These are phyloP conservation scores for Brachyptera risi DNA, from an alignment of 2,888 invertebrate species.

Conservation along the genomic window DNA sequence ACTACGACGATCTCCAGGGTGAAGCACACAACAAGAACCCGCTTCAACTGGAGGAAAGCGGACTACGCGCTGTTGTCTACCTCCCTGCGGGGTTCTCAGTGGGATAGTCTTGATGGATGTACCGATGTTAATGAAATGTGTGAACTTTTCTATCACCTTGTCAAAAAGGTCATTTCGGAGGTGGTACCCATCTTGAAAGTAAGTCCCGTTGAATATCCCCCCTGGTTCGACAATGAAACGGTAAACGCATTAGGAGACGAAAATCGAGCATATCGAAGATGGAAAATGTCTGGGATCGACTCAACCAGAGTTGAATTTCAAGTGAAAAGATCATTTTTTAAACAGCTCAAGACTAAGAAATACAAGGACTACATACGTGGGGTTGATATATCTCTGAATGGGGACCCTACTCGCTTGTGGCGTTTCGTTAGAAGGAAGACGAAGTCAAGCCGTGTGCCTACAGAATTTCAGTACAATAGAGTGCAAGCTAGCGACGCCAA, in stretches of 20 bases:
- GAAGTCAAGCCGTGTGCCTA: neutral
- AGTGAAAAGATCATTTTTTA: neutral
- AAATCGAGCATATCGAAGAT: neutral
- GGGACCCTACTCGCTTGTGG: neutral
- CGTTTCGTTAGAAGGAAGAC: neutral
- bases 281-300: neutral
- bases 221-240: neutral
- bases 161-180: neutral
- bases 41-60: neutral
- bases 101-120: neutral
- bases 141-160: neutral
- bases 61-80: neutral
- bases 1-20: neutral
- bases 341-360: neutral
- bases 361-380: neutral
- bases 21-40: neutral
- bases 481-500: neutral
- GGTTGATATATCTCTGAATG: neutral
- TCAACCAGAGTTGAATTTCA: neutral
- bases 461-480: neutral
- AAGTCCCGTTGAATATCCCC: neutral
- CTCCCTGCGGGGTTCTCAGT: neutral
- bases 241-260: neutral
- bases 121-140: neutral
- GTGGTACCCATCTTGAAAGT: neutral